These are phyloP conservation scores for Ornithorhynchus anatinus DNA, from an alignment of 2,113 vertebrate genomes.

Conservation along the genomic window DNA sequence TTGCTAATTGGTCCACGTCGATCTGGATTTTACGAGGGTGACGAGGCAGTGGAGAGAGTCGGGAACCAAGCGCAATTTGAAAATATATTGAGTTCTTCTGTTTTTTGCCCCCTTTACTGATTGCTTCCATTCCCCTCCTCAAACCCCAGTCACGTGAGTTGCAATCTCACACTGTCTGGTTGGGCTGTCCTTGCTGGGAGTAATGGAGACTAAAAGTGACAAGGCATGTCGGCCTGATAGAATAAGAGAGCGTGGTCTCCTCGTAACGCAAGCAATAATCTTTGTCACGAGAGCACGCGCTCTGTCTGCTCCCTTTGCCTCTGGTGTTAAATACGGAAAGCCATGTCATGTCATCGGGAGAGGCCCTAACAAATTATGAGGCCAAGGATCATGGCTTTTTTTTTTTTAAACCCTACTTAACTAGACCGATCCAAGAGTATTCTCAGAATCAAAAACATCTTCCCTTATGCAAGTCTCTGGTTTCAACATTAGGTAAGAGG, in stretches of 20 bases:
- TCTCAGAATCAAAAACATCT: too few species aligned
- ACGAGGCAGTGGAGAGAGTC: too few species aligned
- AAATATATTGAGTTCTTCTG: constrained; percentile 21
- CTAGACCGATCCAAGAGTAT: too few species aligned
- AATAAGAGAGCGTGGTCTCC: background rate
- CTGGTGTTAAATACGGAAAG: constrained; percentile 9
- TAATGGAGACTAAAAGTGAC: constrained; percentile 26
- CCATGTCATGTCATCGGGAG: background rate
- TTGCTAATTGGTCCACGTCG: too few species aligned
- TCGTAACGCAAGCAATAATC: constrained; percentile 18
- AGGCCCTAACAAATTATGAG: background rate
- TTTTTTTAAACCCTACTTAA: too few species aligned
- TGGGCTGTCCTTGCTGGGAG: constrained; percentile 1
- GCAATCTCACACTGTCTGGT: constrained; percentile 23
- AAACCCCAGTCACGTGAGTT: background rate
- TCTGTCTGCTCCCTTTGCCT: background rate
- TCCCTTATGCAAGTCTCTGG: too few species aligned
- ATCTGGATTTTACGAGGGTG: too few species aligned
- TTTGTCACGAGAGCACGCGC: background rate
- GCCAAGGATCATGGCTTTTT: constrained; percentile 5
- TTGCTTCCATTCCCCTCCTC: constrained; percentile 13
- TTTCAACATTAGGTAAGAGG: too few species aligned
- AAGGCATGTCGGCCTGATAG: constrained; percentile 14
- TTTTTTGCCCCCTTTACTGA: constrained; percentile 29
- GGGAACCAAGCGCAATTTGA: too few species aligned